Evolutionary conservation across 2,888 invertebrate species (phyloP), one percentile per base, ranked within the genome.

Genomic region (Peribatodes rhomboidaria): DNA sequence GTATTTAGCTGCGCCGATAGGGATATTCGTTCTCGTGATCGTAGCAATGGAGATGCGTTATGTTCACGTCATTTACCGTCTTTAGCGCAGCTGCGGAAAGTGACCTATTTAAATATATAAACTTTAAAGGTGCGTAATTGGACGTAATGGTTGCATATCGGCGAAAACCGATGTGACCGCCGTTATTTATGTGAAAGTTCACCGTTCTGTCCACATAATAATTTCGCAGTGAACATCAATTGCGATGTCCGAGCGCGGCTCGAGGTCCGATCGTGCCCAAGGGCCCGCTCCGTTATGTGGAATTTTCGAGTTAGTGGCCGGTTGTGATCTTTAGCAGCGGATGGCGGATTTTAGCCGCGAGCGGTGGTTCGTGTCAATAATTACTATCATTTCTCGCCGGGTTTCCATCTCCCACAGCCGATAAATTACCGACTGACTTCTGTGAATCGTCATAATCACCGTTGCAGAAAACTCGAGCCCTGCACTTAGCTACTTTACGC

Each of bases 311-410:
- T 90, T 90, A 89, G 88, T 90, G 82, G 81, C 83, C 81, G 85
- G 84, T 86, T 88, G 85, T 85, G 86, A 87, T 89, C 85, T 87
- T 88, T 83, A 78, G 79, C 79, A 77, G 78, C 73, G 85, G 78
- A 81, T 79, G 85, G 83, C 75, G 79, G 78, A 80, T 81, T 81
- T 82, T 81, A 71, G 83, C 86, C 84, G 73, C 75, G 71, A 77
- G 85, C 87, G 80, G 73, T 70, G 75, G 81, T 90, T 88, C 91
- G 90, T 91, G 92, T 90, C 91, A 92, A 89, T 92, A 92, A 92
- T 92, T 88, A 91, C 90, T 88, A 89, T 89, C 78, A 92, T 91
- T 90, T 86, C 84, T 80, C 76, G 76, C 80, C 73, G 77, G 78
- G 84, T 87, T 88, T 84, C 84, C 90, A 88, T 86, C 85, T 86